phyloP scores from a whole-genome alignment of 92 coral and sea anemone genomes.

The Porites divaricata region DNA sequence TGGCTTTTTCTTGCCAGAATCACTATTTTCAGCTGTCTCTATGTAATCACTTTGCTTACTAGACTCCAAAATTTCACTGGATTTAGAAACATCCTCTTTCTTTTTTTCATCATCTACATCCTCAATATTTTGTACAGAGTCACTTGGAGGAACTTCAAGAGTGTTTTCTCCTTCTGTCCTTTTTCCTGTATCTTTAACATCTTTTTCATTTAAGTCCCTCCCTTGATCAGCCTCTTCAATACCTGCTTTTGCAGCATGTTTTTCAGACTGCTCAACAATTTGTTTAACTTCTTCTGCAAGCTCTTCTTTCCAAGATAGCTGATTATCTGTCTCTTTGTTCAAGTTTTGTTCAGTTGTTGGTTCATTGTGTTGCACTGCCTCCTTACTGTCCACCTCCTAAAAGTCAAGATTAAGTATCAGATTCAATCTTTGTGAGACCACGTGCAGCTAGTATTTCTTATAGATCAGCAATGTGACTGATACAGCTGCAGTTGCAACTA shows the following conservation, averaged over 20 bases:
- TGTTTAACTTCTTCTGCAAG: constrained; percentile 31
- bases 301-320: constrained; percentile 16
- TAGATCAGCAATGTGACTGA: neutral
- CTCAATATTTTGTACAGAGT: neutral
- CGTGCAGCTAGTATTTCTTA: too few relatives aligned
- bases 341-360: constrained; percentile 17
- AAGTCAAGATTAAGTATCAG: neutral
- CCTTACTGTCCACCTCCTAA: constrained; percentile 12
- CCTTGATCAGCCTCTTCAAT: neutral
- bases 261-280: constrained; percentile 12
- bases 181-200: neutral
- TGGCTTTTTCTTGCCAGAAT: neutral
- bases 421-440: neutral
- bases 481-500: too few relatives aligned
- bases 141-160: constrained; percentile 6
- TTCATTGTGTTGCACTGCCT: neutral
- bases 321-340: constrained; percentile 15
- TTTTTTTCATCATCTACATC: constrained; percentile 20
- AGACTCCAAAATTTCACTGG: neutral
- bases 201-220: neutral
- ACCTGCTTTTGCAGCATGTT: constrained; percentile 25
- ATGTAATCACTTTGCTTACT: constrained; percentile 1
- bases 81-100: neutral
- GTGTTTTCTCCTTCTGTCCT: neutral
- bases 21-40: neutral